Evolutionary conservation across 1,140 invertebrate genomes (phyloP), one percentile per base, ranked within the genome.

Genomic region (Zelostemma sp.): DNA sequence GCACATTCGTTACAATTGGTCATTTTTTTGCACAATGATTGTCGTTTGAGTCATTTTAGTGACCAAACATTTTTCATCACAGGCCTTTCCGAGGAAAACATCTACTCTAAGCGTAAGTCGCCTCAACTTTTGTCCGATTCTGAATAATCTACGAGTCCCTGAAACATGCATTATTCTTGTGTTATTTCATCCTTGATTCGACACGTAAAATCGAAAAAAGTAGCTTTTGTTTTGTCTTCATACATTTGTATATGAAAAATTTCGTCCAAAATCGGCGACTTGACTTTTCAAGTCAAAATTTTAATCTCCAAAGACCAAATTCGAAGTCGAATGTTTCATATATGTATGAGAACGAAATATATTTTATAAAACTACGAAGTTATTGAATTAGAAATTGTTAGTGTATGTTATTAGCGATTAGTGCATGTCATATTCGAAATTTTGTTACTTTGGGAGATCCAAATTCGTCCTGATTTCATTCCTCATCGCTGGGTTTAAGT

Each of bases 51-150:
- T 60, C 57, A 15, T 38, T 72, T 62, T 74, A 75, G 60, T 69
- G 55, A 75, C 53, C 65, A 55, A 73, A 73, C 61, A 55, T 78
- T 82, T 78, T 85, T 79, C 73, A 80, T 77, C 72, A 72, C 80
- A 85, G 82, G 81, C 81, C 80, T 85, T 80, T 83, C 82, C 75
- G 79, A 85, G 80, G 82, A 83, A 80, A 85, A 81, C 81, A 83
- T 83, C 80, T 77, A 79, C 68, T 76, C 80, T 68, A 78, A 79
- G 74, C 76, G 82, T 85, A 85, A 85, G 83, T 84, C 73, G 72
- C 68, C 68, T 79, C 60, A 67, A 67, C 15, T 54, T 56, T 12
- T 40, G 25, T 54, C 18, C 14, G 33, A 59, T 59, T 59, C 11
- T 46, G 45, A 63, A 35, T 8, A 49, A 62, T 49, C 53, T 51